Base-by-base conservation (phyloP, 2,797 vertebrate species). In the Eutrigla gurnardus region DNA sequence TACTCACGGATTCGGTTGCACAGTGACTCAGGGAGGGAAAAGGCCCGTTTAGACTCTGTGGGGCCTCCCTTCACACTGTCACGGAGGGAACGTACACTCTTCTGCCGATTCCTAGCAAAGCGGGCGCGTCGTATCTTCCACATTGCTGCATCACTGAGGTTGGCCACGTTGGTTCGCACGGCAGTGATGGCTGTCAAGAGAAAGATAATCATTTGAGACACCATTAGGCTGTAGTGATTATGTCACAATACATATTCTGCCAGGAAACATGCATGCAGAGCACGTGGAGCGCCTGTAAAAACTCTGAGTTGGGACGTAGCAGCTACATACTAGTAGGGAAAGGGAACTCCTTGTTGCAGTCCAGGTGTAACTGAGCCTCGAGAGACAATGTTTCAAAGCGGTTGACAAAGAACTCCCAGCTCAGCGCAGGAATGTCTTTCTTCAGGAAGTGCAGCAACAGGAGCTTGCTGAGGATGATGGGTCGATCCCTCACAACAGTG, bases 401-500 rank as follows among this genome's bases (percentile, higher is more conserved):
- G 90, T 99, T 99, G 84, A 99, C 98, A 81, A 99, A 99, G 86
- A 99, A 99, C 91, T 99, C 98, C 98, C 98, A 99, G 89, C 98
- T 99, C 73, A 99, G 95, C 1, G 98, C 98, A 18, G 98, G 98
- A 76, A 99, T 96, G 75, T 99, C 98, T 77, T 95, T 96, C 91
- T 98, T 98, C 68, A 99, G 95, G 83, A 96, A 97, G 93, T 99
- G 98, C 81, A 99, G 94, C 59, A 99, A 94, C 74, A 98, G 95
- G 81, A 99, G 96, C 87, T 99, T 99, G 93, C 97, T 99, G 82
- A 99, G 94, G 87, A 99, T 98, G 64, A 97, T 96, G 40, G 98
- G 98, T 4, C 98, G 96, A 85, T 99, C 98, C 83, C 98, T 96
- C 80, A 99, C 97, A 49, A 99, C 98, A 0, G 98, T 99, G 89